Conservation (phyloP, 2,113 vertebrate genomes). For the Vulpes vulpes region DNA sequence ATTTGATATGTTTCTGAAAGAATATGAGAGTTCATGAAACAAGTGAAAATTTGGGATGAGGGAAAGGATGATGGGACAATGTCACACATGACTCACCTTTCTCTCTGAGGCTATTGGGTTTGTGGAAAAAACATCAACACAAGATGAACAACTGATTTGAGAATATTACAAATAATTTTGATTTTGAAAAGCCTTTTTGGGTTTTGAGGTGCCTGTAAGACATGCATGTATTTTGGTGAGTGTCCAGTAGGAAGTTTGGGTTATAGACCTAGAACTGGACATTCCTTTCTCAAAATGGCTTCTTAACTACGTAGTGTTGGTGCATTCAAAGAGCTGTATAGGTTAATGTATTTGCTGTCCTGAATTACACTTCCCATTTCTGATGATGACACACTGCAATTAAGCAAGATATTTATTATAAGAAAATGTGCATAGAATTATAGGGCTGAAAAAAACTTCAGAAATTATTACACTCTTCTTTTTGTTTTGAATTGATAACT, state of each 20-base stretch:
- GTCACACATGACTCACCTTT: background rate
- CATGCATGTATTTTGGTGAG: background rate
- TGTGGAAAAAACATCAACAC: background rate
- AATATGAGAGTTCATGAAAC: background rate
- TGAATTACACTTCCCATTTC: slow-evolving; percentile 49
- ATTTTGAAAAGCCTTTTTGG: slow-evolving; percentile 10
- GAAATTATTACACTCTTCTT: slow-evolving; percentile 15
- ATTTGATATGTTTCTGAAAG: background rate
- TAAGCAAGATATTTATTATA: slow-evolving; percentile 57
- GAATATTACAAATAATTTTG: slow-evolving; percentile 29
- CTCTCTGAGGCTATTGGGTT: background rate
- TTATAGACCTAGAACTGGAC: slow-evolving; percentile 11
- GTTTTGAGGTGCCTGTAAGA: background rate
- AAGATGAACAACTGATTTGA: slow-evolving; percentile 17
- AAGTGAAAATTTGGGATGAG: background rate
- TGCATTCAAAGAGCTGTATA: background rate
- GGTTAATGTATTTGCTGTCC: slow-evolving; percentile 30
- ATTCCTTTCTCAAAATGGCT: background rate
- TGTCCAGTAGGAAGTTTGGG: background rate
- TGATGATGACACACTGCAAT: slow-evolving; percentile 21
- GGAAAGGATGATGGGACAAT: background rate
- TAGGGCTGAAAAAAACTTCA: background rate
- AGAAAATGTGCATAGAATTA: slow-evolving; percentile 52
- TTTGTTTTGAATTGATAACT: slow-evolving; percentile 60
- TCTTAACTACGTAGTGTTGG: background rate